Conservation (phyloP, 2,797 vertebrate species). For the Prionace glauca region DNA sequence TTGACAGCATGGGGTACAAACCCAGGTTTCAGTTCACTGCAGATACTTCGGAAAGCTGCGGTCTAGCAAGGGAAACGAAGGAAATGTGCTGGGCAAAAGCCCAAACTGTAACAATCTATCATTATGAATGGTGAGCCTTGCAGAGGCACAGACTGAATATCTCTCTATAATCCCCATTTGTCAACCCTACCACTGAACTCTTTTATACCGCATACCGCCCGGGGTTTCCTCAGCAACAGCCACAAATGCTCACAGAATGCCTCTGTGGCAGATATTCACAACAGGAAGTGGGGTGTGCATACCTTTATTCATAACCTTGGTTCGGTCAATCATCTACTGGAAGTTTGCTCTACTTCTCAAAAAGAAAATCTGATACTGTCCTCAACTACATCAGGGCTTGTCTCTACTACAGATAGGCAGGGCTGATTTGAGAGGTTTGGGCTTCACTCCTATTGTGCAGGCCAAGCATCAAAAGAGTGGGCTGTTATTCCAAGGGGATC, state of each 20-base stretch:
- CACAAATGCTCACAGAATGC: neutral
- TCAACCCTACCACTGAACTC: neutral
- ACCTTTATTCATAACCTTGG: neutral
- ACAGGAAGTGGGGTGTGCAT: neutral
- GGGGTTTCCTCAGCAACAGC: neutral
- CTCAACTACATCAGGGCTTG: neutral
- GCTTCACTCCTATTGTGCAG: neutral
- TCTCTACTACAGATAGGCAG: neutral
- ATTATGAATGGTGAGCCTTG: neutral
- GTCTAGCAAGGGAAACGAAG: neutral
- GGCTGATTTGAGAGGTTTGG: neutral
- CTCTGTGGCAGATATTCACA: neutral
- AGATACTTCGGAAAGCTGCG: neutral
- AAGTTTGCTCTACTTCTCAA: neutral
- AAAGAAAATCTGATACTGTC: neutral
- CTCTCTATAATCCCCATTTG: neutral
- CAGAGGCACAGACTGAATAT: neutral
- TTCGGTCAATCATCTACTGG: neutral
- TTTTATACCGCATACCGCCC: neutral
- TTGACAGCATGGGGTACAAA: neutral
- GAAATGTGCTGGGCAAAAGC: neutral
- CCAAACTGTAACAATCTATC: neutral
- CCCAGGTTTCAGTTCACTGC: neutral
- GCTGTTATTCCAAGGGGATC: neutral
- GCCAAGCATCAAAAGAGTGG: neutral